phyloP scores from a whole-genome alignment of 2,113 vertebrate genomes.

The Bufo gargarizans region DNA sequence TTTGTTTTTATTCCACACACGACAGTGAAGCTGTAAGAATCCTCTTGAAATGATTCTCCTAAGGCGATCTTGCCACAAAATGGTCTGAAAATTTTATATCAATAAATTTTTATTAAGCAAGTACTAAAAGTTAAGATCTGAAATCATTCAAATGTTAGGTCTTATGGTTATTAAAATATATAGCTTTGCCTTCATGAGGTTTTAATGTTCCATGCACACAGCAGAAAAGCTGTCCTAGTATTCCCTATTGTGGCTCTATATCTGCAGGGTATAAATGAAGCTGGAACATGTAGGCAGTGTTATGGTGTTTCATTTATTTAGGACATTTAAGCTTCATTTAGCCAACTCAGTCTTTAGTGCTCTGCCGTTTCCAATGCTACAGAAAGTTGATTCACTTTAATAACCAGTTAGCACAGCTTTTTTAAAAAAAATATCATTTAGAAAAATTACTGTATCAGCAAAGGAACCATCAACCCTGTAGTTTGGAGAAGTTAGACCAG shows the following conservation, averaged over 20 bases:
- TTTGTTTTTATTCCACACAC: slow-evolving; percentile 40
- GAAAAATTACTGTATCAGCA: too few species aligned
- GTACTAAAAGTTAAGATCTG: not conserved
- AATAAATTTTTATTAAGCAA: slow-evolving; percentile 14
- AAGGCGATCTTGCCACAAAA: slow-evolving; percentile 1
- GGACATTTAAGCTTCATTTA: slow-evolving; percentile 42
- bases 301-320: slow-evolving; percentile 24
- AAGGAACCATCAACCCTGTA: too few species aligned
- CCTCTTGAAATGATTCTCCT: slow-evolving; percentile 18
- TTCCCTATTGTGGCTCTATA: slow-evolving; percentile 1
- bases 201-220: not conserved
- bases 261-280: slow-evolving; percentile 30
- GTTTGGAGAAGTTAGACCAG: too few species aligned
- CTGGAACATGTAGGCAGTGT: slow-evolving; percentile 3
- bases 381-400: slow-evolving; percentile 23
- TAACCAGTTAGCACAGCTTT: not conserved
- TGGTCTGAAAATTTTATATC: not conserved
- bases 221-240: not conserved
- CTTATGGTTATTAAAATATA: slow-evolving; percentile 23
- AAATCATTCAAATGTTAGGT: slow-evolving; percentile 4
- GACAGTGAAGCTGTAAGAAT: slow-evolving; percentile 16
- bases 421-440: too few species aligned
- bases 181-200: not conserved
- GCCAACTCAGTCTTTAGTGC: slow-evolving; percentile 5
- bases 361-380: not conserved